A percentile compares a stretch with the other conserved stretches of the same genome.
phyloP scores from a whole-genome alignment of 2,113 vertebrate genomes.

The Naja naja region DNA sequence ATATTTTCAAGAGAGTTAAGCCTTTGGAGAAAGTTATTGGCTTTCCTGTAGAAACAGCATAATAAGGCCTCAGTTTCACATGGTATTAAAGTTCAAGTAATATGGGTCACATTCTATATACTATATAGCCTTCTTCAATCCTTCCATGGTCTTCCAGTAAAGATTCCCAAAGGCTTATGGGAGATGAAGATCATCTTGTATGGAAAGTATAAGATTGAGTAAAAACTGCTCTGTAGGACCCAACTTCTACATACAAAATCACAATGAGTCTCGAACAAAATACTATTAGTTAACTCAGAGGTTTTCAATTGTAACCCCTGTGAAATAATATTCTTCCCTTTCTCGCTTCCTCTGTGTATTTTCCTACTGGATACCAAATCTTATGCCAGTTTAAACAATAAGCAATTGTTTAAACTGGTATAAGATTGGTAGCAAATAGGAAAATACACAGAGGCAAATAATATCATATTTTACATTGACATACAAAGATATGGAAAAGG shows the following conservation, averaged over 20 bases:
- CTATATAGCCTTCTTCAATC: background rate
- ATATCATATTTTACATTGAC: constrained; percentile 12
- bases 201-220: background rate
- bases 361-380: background rate
- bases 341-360: background rate
- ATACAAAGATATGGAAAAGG: constrained; percentile 40
- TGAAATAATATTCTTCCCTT: background rate
- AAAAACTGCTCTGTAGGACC: background rate
- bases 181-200: background rate
- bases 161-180: background rate
- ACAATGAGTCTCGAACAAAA: background rate
- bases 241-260: background rate
- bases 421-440: no score
- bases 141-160: background rate
- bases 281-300: background rate
- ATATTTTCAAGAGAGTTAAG: background rate
- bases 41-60: background rate
- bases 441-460: no score
- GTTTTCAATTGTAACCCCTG: background rate
- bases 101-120: background rate
- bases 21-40: background rate
- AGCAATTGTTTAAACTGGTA: background rate
- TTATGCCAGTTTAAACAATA: background rate
- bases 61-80: background rate
- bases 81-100: background rate